Percentiles rank a stretch among this genome's conserved stretches.
phyloP scores from a whole-genome alignment of 2,113 vertebrate species.

The Opisthocomus hoazin region DNA sequence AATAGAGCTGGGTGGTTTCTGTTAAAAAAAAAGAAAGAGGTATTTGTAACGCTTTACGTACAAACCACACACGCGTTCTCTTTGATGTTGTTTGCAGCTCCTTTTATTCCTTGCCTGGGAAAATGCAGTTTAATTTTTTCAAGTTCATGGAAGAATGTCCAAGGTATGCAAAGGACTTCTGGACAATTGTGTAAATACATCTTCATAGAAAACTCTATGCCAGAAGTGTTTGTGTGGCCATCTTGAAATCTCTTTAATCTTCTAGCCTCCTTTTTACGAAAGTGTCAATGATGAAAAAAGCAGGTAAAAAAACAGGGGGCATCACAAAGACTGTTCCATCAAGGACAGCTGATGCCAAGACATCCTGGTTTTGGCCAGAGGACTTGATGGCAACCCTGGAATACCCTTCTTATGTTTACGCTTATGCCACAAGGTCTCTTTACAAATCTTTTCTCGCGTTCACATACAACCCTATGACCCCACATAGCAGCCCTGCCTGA shows the following conservation, averaged over 20 bases:
- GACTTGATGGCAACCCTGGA: not conserved
- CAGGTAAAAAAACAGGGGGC: not conserved
- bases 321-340: not conserved
- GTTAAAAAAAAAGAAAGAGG: not conserved
- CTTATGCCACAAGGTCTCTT: not conserved
- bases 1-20: not conserved
- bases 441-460: not conserved
- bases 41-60: not conserved
- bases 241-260: not conserved
- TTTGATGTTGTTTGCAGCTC: slow-evolving; percentile 5
- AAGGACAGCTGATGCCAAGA: not conserved
- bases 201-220: not conserved
- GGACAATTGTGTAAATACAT: not conserved
- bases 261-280: not conserved
- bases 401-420: accelerated
- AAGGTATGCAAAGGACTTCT: not conserved
- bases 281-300: not conserved
- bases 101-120: not conserved
- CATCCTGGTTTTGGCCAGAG: not conserved
- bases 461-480: not conserved
- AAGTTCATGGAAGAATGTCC: not conserved
- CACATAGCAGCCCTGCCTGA: not conserved
- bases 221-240: slow-evolving; percentile 33
- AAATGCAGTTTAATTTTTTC: slow-evolving; percentile 1
- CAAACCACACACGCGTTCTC: not conserved